Evolutionary conservation across 2,888 invertebrate genomes (phyloP).

Genomic region (Taphrorychus bicolor): DNA sequence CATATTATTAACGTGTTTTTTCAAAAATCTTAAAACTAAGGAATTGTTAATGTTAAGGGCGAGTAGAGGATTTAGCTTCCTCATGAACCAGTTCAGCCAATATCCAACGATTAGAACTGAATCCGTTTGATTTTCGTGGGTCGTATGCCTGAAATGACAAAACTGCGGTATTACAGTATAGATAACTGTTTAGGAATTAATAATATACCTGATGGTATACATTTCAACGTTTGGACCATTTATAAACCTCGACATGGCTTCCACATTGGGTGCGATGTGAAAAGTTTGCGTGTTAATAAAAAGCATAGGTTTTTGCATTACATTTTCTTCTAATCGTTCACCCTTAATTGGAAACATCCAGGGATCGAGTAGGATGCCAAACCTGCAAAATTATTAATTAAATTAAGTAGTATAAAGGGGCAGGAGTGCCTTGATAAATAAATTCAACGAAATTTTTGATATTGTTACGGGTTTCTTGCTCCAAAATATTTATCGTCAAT

Average conservation of each 20-base stretch:
- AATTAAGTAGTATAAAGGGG: background rate
- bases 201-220: slow-evolving; percentile 60
- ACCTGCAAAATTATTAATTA: slow-evolving; percentile 50
- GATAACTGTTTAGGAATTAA: background rate
- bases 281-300: slow-evolving; percentile 68
- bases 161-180: background rate
- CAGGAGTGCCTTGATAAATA: too few relatives aligned
- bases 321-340: slow-evolving; percentile 55
- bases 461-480: too few relatives aligned
- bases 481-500: too few relatives aligned
- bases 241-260: slow-evolving; percentile 60
- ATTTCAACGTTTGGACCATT: slow-evolving; percentile 50
- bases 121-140: slow-evolving; percentile 61
- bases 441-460: too few relatives aligned
- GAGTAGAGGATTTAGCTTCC: slow-evolving; percentile 57
- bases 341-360: slow-evolving; percentile 69
- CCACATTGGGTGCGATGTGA: slow-evolving; percentile 63
- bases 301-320: slow-evolving; percentile 62
- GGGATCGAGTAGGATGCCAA: slow-evolving; percentile 65
- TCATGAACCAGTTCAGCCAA: slow-evolving; percentile 63
- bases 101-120: slow-evolving; percentile 54
- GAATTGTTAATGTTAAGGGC: slow-evolving; percentile 60
- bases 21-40: slow-evolving; percentile 58
- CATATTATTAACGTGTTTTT: slow-evolving; percentile 50
- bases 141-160: slow-evolving; percentile 58